Base-by-base conservation (phyloP, 2,113 vertebrate species). In the Galemys pyrenaicus region DNA sequence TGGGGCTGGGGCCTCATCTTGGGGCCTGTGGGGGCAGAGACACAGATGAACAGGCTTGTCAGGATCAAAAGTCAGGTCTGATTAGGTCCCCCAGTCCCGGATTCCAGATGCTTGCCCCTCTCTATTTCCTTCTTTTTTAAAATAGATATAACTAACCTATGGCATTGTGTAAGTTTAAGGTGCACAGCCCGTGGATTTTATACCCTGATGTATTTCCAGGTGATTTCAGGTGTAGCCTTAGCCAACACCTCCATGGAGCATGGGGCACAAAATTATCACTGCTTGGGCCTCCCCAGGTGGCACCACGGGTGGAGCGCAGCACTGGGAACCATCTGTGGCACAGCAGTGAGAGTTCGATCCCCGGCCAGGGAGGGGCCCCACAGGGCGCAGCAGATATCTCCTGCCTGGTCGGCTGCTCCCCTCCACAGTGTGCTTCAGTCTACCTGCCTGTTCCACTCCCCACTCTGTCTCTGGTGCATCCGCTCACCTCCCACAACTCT, bases 11-110 rank as follows among this genome's bases (percentile, higher is more conserved):
- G 87, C 89, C 87, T 90, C 94, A 97, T 39, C 92, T 78, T 85
- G 93, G 92, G 93, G 85, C 97, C 98, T 98, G 96, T 0, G 93
- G 89, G 0, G 41, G 35, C 84, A 71, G 20, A 90, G 79, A 16
- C 10, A 87, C 62, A 92, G 30, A 88, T 56, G 93, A 0, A 8
- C 70, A 68, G 0, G 41, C 12, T 3, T 10, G 74, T 94, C 15
- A 96, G 65, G 4, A 68, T 62, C 19, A 3, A 46, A 78, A 37
- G 60, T 20, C 46, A 1, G 9, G 54, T 74, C 19, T 2, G 44
- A 54, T 7, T 1, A 35, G 24, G 11, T n/a, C 62, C 39, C 60
- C 77, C 17, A 2, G 8, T 49, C 62, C 60, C 2, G 0, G 0
- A 9, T n/a, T 77, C 39, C 30, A 49, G n/a, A 20, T 56, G 54